Conservation (phyloP, 2,888 invertebrate species). For the Lysandra coridon region DNA sequence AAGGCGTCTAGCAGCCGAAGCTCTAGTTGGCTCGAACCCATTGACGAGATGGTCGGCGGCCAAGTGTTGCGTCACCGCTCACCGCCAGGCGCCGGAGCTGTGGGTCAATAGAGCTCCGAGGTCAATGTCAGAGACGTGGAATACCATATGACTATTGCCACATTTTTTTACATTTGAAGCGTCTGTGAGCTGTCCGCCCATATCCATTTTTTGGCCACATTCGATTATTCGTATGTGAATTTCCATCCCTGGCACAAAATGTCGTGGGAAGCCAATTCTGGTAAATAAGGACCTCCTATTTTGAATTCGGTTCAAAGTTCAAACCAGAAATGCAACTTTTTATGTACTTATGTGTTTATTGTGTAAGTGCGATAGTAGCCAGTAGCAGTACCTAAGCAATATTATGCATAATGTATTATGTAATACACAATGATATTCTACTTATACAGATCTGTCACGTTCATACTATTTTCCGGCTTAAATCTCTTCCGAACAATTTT, state of each 20-base stretch:
- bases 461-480: too few relatives aligned
- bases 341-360: too few relatives aligned
- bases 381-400: too few relatives aligned
- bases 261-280: too few relatives aligned
- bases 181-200: background rate
- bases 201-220: too few relatives aligned
- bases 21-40: slow-evolving; percentile 3
- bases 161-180: background rate
- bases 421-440: too few relatives aligned
- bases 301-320: background rate
- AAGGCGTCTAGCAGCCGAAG: background rate
- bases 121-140: background rate
- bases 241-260: too few relatives aligned
- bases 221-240: too few relatives aligned
- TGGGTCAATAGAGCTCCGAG: background rate
- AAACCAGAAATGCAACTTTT: background rate
- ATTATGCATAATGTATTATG: too few relatives aligned
- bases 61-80: background rate
- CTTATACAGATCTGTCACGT: too few relatives aligned
- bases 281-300: background rate
- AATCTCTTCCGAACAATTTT: too few relatives aligned
- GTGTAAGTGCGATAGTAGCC: too few relatives aligned
- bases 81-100: background rate
- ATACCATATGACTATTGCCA: background rate
- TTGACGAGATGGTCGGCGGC: slow-evolving; percentile 4